Percentiles rank a stretch among this genome's conserved stretches.
Conservation (phyloP, 2,888 invertebrate species). For the Trilocha varians region DNA sequence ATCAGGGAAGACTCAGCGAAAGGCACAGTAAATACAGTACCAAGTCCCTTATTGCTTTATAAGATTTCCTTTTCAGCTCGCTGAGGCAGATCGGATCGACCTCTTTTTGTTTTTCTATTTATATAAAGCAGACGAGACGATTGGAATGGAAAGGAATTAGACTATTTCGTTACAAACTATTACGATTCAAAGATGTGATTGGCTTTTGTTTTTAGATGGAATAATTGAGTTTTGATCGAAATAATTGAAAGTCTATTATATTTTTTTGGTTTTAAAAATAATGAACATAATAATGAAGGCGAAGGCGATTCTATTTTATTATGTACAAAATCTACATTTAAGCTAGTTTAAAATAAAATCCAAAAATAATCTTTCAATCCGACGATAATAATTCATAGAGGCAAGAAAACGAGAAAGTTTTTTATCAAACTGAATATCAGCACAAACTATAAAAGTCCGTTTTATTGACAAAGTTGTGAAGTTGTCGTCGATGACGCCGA, state of each 20-base stretch:
- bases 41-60: conserved; percentile 8
- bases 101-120: conserved; percentile 12
- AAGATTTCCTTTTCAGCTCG: conserved; percentile 16
- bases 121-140: not conserved
- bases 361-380: not conserved
- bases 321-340: too few species aligned
- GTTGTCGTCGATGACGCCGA: conserved; percentile 13
- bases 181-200: too few species aligned
- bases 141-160: not conserved
- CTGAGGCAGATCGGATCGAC: conserved; percentile 12
- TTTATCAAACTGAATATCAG: conserved; percentile 1
- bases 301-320: too few species aligned
- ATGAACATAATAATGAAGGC: too few species aligned
- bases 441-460: conserved; percentile 12
- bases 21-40: conserved; percentile 4
- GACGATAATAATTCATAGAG: not conserved
- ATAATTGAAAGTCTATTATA: not conserved
- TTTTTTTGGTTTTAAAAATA: not conserved
- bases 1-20: not conserved
- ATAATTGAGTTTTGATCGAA: not conserved
- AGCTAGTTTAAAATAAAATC: not conserved
- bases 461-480: conserved; percentile 20
- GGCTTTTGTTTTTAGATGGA: too few species aligned
- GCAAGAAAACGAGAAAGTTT: not conserved
- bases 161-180: too few species aligned